Evolutionary conservation across 2,888 invertebrate species (phyloP).

Genomic region (Thymelicus sylvestris): DNA sequence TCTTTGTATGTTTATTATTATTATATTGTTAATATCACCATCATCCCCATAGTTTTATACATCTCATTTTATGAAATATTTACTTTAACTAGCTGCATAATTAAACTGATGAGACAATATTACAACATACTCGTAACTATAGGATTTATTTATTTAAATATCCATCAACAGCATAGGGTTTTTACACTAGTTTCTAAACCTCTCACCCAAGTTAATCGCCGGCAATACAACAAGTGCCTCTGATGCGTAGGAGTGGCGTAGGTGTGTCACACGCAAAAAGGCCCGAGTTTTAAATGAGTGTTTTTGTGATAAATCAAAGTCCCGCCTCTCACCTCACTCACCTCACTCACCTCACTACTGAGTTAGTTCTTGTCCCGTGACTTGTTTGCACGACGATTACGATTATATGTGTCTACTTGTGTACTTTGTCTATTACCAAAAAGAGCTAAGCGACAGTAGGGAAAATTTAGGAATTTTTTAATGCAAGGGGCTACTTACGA

Average conservation of each 20-base stretch:
- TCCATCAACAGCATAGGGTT: too few species aligned
- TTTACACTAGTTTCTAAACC: too few species aligned
- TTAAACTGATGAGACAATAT: too few species aligned
- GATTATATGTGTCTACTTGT: slow-evolving; percentile 9
- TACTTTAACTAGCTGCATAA: too few species aligned
- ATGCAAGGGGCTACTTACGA: too few species aligned
- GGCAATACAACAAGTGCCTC: neutral
- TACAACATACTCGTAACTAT: too few species aligned
- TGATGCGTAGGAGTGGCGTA: slow-evolving; percentile 47
- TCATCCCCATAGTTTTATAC: too few species aligned
- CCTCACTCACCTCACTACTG: slow-evolving; percentile 36
- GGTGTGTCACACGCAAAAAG: slow-evolving; percentile 49
- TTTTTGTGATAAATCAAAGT: slow-evolving; percentile 51
- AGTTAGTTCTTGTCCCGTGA: slow-evolving; percentile 27
- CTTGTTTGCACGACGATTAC: slow-evolving; percentile 29
- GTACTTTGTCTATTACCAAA: neutral
- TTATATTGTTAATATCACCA: too few species aligned
- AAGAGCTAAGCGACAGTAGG: neutral
- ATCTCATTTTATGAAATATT: too few species aligned
- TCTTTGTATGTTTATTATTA: too few species aligned
- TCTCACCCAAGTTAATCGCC: neutral
- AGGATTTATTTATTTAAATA: too few species aligned
- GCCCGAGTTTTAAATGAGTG: slow-evolving; percentile 49
- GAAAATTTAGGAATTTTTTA: neutral
- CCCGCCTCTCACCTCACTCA: slow-evolving; percentile 38